Evolutionary conservation across 92 coral and sea anemone genomes (phyloP), one percentile per base, ranked within the genome.

Genomic region (Porites cylindrica): DNA sequence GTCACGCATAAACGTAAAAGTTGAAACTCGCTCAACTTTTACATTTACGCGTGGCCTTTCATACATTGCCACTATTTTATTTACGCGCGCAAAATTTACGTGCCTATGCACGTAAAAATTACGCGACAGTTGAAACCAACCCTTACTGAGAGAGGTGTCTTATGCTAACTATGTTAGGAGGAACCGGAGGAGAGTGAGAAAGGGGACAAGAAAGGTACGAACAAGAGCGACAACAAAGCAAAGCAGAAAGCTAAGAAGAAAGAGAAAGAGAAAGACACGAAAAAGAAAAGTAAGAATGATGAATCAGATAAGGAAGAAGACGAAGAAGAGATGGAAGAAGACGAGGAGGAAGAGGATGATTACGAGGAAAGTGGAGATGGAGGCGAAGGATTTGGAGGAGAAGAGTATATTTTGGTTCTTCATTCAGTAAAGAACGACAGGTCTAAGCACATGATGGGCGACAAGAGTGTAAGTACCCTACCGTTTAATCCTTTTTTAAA

Each of bases 391-490:
- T 82, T 82, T 82, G 88, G 85, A 62, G 87, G 88, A 12, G 91
- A 91, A 23, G 91, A 91, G 43, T 95, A 95, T 88, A 76, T 97
- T 4, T 77, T 92, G 69, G 88, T 97, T 58, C 90, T 92, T 69
- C 98, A 97, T 82, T 93, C 95, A 32, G 91, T 93, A 62, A 84
- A 94, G 60, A 97, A 97, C 85, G 82, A 88, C 65, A 88, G 86
- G 60, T 52, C 93, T 1, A 52, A 65, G 1, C 98, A 95, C 66
- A 95, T 95, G 98, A 82, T 93, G 79, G 93, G 93, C 23, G 84
- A 83, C 1, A 90, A 85, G 50, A 87, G 85, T 62, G 98, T 93
- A 89, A 79, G 92, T 64, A 59, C 66, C 47, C 47, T 38, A 38
- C 47, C 0, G 47, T 38, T 38, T 38, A 38, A 38, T 38, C 47